Evolutionary conservation across 2,888 invertebrate genomes (phyloP), one percentile per base, ranked within the genome.

Genomic region (Xylota segnis): DNA sequence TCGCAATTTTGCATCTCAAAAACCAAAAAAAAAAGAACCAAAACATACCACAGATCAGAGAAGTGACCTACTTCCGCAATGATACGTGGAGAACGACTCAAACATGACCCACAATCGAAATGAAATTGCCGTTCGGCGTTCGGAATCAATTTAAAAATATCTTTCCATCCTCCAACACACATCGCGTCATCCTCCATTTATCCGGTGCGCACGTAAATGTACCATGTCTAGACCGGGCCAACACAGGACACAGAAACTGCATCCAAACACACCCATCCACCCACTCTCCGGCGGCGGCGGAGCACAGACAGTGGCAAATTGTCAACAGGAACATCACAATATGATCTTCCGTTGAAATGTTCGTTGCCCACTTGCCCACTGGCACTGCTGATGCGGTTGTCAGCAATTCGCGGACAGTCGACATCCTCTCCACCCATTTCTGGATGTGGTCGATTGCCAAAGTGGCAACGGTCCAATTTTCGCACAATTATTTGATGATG

Each of bases 61-160:
- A 56, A 78, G 23, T 56, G 83, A 61, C 83, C 77, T 29, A 83
- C 58, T 66, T 83, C 18, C 37, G 52, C 66, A 34, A 63, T 65
- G 74, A 74, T 74, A 54, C 66, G 68, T 61, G 43, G 43, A 74
- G 63, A 74, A 52, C 61, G 78, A 78, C 61, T 63, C 78, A 83
- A 83, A 83, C 74, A 83, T 78, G 74, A 74, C 78, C 83, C 56
- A 63, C 59, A 78, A 78, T 78, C 83, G 18, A 78, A 83, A 74
- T 50, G 66, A 70, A 78, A 83, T 52, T 71, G 14, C 61, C 66
- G 65, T 52, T 9, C 34, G 10, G 1, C 37, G 37, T 37, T 71
- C 66, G 54, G 66, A 83, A 77, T 72, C 72, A 72, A 78, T 83
- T 79, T 59, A 34, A 34, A 34, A 71, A 75, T 45, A 56, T 52